phyloP scores from a whole-genome alignment of 2,888 invertebrate species.

The Epiblema foenella region DNA sequence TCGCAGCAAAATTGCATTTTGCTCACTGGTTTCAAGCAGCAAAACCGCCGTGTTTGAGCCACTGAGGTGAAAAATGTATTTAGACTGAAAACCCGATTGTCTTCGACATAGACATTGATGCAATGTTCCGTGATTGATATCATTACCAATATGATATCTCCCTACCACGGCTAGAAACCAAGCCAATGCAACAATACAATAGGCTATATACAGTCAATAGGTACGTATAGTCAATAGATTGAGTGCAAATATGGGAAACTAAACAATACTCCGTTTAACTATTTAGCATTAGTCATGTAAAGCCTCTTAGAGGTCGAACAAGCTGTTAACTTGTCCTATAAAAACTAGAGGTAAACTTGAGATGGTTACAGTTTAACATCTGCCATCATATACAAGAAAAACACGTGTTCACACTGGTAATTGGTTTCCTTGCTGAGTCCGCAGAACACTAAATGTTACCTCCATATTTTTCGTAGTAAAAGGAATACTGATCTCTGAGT shows the following conservation, averaged over 20 bases:
- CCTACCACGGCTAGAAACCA: conserved; percentile 7
- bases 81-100: not conserved
- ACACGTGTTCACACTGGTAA: not conserved
- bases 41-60: too few species aligned
- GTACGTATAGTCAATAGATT: conserved; percentile 33
- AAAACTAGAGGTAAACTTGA: conserved; percentile 17
- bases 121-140: too few species aligned
- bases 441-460: not conserved
- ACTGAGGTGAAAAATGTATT: too few species aligned
- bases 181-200: conserved; percentile 15
- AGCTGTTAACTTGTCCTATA: conserved; percentile 22
- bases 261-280: conserved; percentile 35
- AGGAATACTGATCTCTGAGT: not conserved
- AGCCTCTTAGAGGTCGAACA: conserved; percentile 21
- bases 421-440: not conserved
- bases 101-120: not conserved
- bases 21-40: too few species aligned
- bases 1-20: too few species aligned
- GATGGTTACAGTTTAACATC: conserved; percentile 1
- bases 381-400: not conserved
- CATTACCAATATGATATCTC: conserved; percentile 2
- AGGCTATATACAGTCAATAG: conserved; percentile 21
- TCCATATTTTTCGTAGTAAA: not conserved
- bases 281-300: conserved; percentile 37
- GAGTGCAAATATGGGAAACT: conserved; percentile 35